Percentiles rank a stretch among this genome's conserved stretches.
Conservation (phyloP, 2,888 invertebrate genomes). For the Torymus auratus region DNA sequence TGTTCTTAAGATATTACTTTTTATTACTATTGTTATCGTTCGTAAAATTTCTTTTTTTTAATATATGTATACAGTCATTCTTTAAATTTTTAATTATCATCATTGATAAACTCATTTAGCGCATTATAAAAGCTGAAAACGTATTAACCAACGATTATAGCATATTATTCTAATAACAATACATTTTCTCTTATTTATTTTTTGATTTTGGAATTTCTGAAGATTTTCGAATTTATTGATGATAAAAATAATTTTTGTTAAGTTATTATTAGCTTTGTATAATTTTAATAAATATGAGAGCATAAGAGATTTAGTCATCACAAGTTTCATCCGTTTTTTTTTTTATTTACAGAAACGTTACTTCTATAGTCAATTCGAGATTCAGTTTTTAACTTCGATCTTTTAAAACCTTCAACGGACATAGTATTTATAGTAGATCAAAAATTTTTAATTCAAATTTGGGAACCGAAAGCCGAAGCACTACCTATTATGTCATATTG, state of each 20-base stretch:
- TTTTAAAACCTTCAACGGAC: constrained; percentile 5
- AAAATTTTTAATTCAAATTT: not conserved
- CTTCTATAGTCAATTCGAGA: not conserved
- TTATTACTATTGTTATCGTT: constrained; percentile 58
- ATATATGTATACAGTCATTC: constrained; percentile 40
- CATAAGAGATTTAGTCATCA: not conserved
- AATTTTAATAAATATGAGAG: not conserved
- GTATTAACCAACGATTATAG: constrained; percentile 25
- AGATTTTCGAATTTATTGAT: too few relatives aligned
- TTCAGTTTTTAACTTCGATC: not conserved
- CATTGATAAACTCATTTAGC: not conserved
- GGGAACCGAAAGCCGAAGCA: not conserved
- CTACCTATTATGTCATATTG: too few relatives aligned
- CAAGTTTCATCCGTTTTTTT: constrained; percentile 24
- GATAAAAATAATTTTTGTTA: constrained; percentile 12
- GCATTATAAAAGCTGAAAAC: constrained; percentile 13
- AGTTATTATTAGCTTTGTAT: constrained; percentile 17
- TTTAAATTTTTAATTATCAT: constrained; percentile 40
- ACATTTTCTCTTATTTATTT: too few relatives aligned
- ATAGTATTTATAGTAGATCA: constrained; percentile 8
- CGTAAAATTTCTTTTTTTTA: constrained; percentile 39
- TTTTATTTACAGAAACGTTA: constrained; percentile 8
- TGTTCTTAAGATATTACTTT: constrained; percentile 58
- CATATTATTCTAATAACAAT: too few relatives aligned
- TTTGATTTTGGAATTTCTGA: too few relatives aligned